Evolutionary conservation across 2,888 invertebrate species (phyloP), one percentile per base, ranked within the genome.

Genomic region (Dryococelus australis): DNA sequence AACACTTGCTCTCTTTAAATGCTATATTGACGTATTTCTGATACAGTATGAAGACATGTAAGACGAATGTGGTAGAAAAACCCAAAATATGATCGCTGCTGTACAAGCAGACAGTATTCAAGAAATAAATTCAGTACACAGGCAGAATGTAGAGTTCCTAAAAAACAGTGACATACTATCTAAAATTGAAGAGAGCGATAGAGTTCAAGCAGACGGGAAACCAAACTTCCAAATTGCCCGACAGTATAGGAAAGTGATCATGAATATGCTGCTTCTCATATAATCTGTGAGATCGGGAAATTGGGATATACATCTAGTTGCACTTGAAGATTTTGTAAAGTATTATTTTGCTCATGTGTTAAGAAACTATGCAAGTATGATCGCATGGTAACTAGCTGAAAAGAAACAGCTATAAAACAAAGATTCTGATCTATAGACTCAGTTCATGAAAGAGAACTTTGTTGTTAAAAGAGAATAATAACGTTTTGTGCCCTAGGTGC

Each of bases 271-370:
- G 65, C n/a, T 53, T 43, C 85, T 16, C 53, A 87, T 28, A 12
- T 16, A 85, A 65, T 28, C 65, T 24, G 87, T 65, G n/a, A 65
- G 85, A 35, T 65, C 85, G 13, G 28, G 35, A 24, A 43, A 87
- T 51, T 87, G 87, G 84, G 53, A 83, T n/a, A 53, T 87, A 26
- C 87, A 87, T 87, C 47, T 86, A 27, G 65, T 12, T 51, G 47
- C 87, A 28, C 43, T 87, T 16, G 43, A 85, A 84, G 6, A 43
- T n/a, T 24, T 84, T 65, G 84, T 27, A 8, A 87, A 87, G 35
- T 87, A 85, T 26, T 87, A 85, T 43, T 87, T 87, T 28, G 87
- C 87, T 26, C 87, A 78, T 65, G 84, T 65, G 13, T 85, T 85
- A 65, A 47, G 84, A 78, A 87, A 87, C 85, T 84, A 87, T 43